These are phyloP conservation scores for Seriola dumerili DNA, from an alignment of 2,113 vertebrate species.

Conservation along the genomic window DNA sequence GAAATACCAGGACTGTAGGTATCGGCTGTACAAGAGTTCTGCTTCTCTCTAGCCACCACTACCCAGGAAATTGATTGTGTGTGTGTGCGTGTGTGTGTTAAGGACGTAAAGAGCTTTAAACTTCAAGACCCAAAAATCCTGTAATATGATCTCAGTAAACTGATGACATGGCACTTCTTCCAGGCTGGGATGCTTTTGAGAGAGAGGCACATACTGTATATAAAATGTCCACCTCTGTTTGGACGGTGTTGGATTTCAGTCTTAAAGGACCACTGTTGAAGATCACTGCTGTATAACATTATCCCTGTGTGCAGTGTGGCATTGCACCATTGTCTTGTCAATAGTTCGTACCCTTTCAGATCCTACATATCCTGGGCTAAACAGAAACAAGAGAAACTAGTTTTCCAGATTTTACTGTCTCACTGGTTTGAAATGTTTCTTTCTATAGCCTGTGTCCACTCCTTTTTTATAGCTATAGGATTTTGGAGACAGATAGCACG, in stretches of 20 bases:
- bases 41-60: slow-evolving; percentile 6
- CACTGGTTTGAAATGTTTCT: slow-evolving; percentile 14
- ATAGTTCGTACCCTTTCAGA: slow-evolving; percentile 7
- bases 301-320: slow-evolving; percentile 2
- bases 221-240: neutral
- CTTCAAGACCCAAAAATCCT: slow-evolving; percentile 30
- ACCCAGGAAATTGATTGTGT: neutral
- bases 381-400: neutral
- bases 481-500: neutral
- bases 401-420: slow-evolving; percentile 12
- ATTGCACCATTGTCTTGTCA: slow-evolving; percentile 11
- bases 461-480: neutral
- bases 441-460: slow-evolving; percentile 10
- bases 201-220: slow-evolving; percentile 4
- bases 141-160: slow-evolving; percentile 39
- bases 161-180: slow-evolving; percentile 47
- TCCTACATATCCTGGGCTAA: neutral
- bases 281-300: neutral
- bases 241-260: slow-evolving; percentile 17
- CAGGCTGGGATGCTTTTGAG: slow-evolving; percentile 14
- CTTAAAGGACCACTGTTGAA: slow-evolving; percentile 1
- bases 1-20: neutral
- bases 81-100: neutral
- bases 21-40: neutral
- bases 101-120: slow-evolving; percentile 49